phyloP scores from a whole-genome alignment of 2,113 vertebrate genomes.

The Amphiprion percula region DNA sequence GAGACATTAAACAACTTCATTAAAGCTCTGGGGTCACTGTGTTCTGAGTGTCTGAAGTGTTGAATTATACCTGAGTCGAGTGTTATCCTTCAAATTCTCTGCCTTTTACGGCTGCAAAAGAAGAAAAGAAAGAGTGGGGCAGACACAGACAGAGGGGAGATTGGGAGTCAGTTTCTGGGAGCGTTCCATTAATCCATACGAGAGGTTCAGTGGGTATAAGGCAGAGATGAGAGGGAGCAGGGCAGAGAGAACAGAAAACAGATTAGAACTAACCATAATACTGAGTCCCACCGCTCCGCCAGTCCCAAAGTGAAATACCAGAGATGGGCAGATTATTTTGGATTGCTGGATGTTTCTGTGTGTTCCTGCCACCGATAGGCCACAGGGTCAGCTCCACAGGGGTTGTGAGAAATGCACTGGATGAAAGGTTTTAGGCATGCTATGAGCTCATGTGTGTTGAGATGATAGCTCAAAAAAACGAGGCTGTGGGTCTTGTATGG shows the following conservation, averaged over 20 bases:
- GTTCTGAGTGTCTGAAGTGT: constrained; percentile 15
- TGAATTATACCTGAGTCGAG: neutral
- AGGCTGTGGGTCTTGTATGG: neutral
- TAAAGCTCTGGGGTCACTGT: constrained; percentile 49
- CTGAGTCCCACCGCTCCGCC: constrained; percentile 26
- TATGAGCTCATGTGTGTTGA: neutral
- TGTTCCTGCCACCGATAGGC: constrained; percentile 14
- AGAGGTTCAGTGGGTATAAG: constrained; percentile 51
- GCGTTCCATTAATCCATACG: constrained; percentile 58
- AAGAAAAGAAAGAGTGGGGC: neutral
- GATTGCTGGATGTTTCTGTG: constrained; percentile 47
- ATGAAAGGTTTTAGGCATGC: constrained; percentile 30
- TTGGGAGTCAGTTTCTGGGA: constrained; percentile 43
- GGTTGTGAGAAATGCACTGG: constrained; percentile 26
- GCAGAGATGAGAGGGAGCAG: constrained; percentile 51
- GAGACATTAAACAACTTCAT: constrained; percentile 79
- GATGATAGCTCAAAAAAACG: constrained; percentile 6
- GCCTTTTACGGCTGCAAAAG: neutral
- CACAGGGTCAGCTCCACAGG: constrained; percentile 11
- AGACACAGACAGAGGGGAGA: neutral
- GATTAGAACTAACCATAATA: constrained; percentile 67
- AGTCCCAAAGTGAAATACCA: constrained; percentile 21
- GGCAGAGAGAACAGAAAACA: constrained; percentile 52
- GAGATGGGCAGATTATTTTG: constrained; percentile 63
- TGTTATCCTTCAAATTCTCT: neutral